These are phyloP conservation scores for Tinea pellionella DNA, from an alignment of 2,888 invertebrate genomes.

Conservation along the genomic window DNA sequence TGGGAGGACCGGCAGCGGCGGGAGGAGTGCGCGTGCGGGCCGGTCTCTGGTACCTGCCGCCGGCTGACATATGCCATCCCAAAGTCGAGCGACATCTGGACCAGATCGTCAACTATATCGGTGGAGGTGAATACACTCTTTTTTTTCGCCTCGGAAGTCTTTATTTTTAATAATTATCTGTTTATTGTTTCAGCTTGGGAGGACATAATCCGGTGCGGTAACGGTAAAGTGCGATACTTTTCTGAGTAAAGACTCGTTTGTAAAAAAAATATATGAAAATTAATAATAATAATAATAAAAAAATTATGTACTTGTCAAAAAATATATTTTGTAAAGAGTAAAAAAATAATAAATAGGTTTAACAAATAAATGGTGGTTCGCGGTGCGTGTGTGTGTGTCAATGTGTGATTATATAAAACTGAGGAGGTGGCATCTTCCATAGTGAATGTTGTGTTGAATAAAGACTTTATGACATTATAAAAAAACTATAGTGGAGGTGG, in stretches of 20 bases:
- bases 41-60: conserved; percentile 41
- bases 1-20: conserved; percentile 52
- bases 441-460: neutral
- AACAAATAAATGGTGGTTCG: neutral
- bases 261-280: neutral
- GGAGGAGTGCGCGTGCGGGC: conserved; percentile 19
- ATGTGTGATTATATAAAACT: neutral
- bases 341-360: conserved; percentile 3
- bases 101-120: conserved; percentile 51
- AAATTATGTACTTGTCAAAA: neutral
- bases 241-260: conserved; percentile 33
- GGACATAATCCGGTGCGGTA: conserved; percentile 70
- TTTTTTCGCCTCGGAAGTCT: neutral
- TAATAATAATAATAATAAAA: neutral
- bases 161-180: neutral
- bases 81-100: conserved; percentile 29
- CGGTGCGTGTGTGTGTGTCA: neutral
- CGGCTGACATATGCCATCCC: conserved; percentile 25
- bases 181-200: conserved; percentile 75
- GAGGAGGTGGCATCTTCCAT: conserved; percentile 17
- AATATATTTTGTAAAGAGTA: neutral
- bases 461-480: neutral
- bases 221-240: conserved; percentile 58
- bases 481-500: too few species aligned
- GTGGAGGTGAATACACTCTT: conserved; percentile 30